Percentiles rank a stretch among this genome's conserved stretches.
phyloP scores from a whole-genome alignment of 2,888 invertebrate species.

The Macaria liturata region DNA sequence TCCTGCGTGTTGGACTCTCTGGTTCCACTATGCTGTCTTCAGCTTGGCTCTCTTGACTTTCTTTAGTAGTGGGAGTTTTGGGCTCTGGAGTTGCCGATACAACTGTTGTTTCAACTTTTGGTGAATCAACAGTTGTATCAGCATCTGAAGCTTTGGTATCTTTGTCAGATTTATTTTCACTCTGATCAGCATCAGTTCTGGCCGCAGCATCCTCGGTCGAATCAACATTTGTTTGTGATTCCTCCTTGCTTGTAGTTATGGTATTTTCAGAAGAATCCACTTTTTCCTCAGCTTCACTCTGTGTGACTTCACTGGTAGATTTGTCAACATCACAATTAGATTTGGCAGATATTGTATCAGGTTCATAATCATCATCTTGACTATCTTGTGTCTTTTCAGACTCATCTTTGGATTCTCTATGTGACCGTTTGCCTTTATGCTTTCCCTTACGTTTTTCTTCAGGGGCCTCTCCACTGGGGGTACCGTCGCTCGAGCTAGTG shows the following conservation, averaged over 20 bases:
- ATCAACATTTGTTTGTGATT: conserved; percentile 27
- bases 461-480: conserved; percentile 66
- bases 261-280: conserved; percentile 34
- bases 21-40: conserved; percentile 32
- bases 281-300: conserved; percentile 44
- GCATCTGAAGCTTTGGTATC: conserved; percentile 47
- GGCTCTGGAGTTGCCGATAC: conserved; percentile 43
- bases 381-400: conserved; percentile 61
- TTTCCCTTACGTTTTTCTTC: conserved; percentile 75
- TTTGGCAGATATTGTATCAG: conserved; percentile 29
- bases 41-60: conserved; percentile 25
- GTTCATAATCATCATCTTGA: conserved; percentile 57
- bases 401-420: conserved; percentile 62
- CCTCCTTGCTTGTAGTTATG: conserved; percentile 32
- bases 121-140: conserved; percentile 63
- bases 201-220: conserved; percentile 29
- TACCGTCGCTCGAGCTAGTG: conserved; percentile 74
- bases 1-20: conserved; percentile 39
- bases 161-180: conserved; percentile 32
- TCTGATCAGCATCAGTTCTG: conserved; percentile 20
- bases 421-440: conserved; percentile 63
- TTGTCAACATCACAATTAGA: conserved; percentile 32
- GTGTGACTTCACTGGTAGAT: conserved; percentile 47
- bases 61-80: conserved; percentile 27
- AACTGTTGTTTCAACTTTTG: conserved; percentile 55